Evolutionary conservation across 2,797 vertebrate species (phyloP).

Genomic region (Lepus townsendii): DNA sequence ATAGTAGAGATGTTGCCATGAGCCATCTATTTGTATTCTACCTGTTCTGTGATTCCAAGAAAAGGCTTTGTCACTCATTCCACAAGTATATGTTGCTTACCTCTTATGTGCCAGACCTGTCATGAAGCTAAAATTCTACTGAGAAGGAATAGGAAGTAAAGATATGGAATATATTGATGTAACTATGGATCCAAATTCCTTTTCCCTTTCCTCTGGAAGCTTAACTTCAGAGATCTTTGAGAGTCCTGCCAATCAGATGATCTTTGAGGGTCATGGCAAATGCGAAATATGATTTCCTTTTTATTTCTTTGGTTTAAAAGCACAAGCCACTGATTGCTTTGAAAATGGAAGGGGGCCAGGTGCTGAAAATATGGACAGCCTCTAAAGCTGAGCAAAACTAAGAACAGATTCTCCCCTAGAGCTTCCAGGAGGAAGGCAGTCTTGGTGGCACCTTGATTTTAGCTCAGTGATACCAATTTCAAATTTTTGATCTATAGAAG

Average conservation of each 20-base stretch:
- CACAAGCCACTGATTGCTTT: neutral
- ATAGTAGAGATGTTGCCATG: neutral
- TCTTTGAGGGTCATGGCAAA: neutral
- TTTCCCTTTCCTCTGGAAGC: neutral
- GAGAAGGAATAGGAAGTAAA: neutral
- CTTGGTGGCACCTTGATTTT: neutral
- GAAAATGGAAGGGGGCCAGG: neutral
- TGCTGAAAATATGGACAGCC: neutral
- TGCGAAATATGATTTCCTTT: neutral
- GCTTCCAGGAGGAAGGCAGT: neutral
- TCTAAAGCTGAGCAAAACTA: neutral
- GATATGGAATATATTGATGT: neutral
- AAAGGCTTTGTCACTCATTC: neutral
- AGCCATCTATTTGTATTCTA: neutral
- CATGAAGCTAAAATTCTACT: neutral
- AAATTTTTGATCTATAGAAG: neutral
- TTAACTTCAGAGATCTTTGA: neutral
- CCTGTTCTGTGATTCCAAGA: neutral
- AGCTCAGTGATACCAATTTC: neutral
- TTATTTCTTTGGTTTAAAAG: conserved; percentile 6
- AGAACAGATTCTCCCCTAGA: neutral
- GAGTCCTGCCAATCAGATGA: neutral
- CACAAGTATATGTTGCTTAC: neutral
- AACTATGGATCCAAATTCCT: neutral
- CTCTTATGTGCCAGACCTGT: neutral